phyloP scores from a whole-genome alignment of 2,888 invertebrate genomes.

The Seira musarum region DNA sequence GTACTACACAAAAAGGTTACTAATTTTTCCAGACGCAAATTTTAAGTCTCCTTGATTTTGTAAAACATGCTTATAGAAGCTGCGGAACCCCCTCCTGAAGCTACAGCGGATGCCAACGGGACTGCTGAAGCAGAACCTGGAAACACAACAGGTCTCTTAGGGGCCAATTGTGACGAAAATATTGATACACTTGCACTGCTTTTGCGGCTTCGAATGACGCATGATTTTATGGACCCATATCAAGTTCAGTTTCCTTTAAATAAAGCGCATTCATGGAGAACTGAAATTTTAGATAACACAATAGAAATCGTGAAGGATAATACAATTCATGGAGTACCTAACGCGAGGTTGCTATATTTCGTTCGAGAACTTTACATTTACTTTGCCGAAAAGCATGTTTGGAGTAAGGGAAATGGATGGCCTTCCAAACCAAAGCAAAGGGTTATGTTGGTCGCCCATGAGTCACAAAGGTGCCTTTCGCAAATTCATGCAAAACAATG shows the following conservation, averaged over 20 bases:
- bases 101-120: not conserved
- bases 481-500: not conserved
- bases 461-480: slow-evolving; percentile 13
- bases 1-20: no score
- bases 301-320: slow-evolving; percentile 11
- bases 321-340: not conserved
- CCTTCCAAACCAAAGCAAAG: slow-evolving; percentile 31
- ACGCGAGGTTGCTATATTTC: not conserved
- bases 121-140: not conserved
- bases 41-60: no score
- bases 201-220: slow-evolving; percentile 19
- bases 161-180: not conserved
- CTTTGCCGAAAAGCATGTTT: slow-evolving; percentile 28
- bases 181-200: slow-evolving; percentile 22
- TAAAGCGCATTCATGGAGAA: slow-evolving; percentile 37
- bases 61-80: not conserved
- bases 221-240: slow-evolving; percentile 17
- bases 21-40: no score
- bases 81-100: not conserved
- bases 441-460: slow-evolving; percentile 18
- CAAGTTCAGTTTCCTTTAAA: slow-evolving; percentile 44
- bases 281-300: slow-evolving; percentile 34
- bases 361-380: slow-evolving; percentile 38
- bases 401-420: slow-evolving; percentile 35
- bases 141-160: not conserved